phyloP scores from a whole-genome alignment of 2,888 invertebrate genomes.

The Heteromyza rotundicornis region DNA sequence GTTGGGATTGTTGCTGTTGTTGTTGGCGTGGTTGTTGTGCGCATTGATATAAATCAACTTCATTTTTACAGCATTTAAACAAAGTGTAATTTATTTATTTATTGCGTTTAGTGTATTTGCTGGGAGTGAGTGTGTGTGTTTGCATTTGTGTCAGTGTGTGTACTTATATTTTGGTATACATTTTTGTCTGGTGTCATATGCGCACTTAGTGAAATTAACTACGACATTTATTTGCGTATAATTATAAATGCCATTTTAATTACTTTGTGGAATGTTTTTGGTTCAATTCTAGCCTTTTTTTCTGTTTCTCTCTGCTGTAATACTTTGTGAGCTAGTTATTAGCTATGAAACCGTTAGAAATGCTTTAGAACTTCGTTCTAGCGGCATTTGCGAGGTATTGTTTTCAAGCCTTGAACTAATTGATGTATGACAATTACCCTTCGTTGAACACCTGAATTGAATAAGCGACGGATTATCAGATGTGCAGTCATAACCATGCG shows the following conservation, averaged over 20 bases:
- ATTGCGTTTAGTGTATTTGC: neutral
- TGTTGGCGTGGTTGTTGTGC: conserved; percentile 28
- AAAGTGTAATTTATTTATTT: conserved; percentile 50
- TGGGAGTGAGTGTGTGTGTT: conserved; percentile 23
- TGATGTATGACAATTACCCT: too few relatives aligned
- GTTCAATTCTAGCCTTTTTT: too few relatives aligned
- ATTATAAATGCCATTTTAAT: neutral
- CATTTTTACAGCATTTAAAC: conserved; percentile 58
- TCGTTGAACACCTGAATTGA: too few relatives aligned
- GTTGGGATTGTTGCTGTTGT: conserved; percentile 25
- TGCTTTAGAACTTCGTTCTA: too few relatives aligned
- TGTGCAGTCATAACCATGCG: too few relatives aligned
- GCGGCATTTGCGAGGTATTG: too few relatives aligned
- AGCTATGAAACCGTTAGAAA: too few relatives aligned
- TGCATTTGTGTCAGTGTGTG: conserved; percentile 32
- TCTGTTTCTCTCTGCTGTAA: too few relatives aligned
- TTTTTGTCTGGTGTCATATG: conserved; percentile 10
- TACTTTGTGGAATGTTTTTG: too few relatives aligned
- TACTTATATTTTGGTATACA: conserved; percentile 30
- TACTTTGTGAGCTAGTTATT: too few relatives aligned
- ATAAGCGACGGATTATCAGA: too few relatives aligned
- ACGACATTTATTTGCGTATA: neutral
- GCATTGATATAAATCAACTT: conserved; percentile 48
- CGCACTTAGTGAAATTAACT: conserved; percentile 5
- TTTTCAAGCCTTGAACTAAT: too few relatives aligned